A percentile compares a stretch with the other conserved stretches of the same genome.
Conservation (phyloP, 2,113 vertebrate species). For the Sardina pilchardus region DNA sequence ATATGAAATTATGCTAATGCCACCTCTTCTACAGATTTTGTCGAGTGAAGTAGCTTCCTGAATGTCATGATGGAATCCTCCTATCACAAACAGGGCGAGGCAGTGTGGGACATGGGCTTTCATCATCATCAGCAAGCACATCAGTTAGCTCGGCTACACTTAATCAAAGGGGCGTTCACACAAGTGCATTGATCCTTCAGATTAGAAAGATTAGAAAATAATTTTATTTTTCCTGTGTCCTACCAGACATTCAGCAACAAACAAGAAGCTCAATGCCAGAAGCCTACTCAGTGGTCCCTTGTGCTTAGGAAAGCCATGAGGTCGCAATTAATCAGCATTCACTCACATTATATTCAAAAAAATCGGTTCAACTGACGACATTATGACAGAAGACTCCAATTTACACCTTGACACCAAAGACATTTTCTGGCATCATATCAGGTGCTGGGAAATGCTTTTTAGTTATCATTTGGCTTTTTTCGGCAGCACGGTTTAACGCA, state of each 20-base stretch:
- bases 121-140: not conserved
- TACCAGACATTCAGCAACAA: not conserved
- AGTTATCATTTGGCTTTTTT: not conserved
- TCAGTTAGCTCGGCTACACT: not conserved
- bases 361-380: too few species aligned
- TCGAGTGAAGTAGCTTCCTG: not conserved
- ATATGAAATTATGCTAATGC: slow-evolving; percentile 1
- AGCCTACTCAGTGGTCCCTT: not conserved
- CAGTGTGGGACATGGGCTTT: not conserved
- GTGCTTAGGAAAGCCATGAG: not conserved
- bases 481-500: not conserved
- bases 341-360: too few species aligned
- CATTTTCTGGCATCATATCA: not conserved
- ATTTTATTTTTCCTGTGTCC: not conserved
- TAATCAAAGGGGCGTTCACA: not conserved
- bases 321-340: not conserved
- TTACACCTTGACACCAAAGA: not conserved
- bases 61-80: not conserved
- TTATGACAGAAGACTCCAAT: not conserved
- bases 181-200: not conserved
- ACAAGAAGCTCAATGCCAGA: not conserved
- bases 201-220: not conserved
- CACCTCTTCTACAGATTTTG: not conserved
- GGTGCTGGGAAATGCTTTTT: too few species aligned
- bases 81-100: not conserved